These are phyloP conservation scores for Neoseiulus cucumeris DNA, from an alignment of 1,140 invertebrate genomes.

Conservation along the genomic window DNA sequence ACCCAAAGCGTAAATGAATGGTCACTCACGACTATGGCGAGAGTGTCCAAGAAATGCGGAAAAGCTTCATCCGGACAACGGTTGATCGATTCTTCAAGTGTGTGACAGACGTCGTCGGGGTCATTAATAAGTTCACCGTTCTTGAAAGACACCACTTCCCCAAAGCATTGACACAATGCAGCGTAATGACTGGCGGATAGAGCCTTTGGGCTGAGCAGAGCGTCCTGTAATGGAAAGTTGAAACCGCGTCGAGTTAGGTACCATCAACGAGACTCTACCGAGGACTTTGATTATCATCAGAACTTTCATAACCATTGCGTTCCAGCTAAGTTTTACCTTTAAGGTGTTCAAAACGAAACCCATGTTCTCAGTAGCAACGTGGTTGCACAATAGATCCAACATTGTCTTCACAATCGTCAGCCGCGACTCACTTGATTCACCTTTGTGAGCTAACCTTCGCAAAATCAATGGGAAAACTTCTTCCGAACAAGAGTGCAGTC, in stretches of 20 bases:
- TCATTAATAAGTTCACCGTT: background rate
- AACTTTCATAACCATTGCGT: no score
- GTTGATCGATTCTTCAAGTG: background rate
- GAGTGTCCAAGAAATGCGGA: background rate
- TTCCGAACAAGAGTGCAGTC: background rate
- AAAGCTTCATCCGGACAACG: background rate
- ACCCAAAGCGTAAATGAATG: background rate
- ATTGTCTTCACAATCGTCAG: background rate
- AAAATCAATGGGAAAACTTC: background rate
- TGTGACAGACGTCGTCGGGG: background rate
- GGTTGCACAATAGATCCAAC: background rate
- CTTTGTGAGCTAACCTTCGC: background rate
- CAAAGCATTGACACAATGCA: background rate
- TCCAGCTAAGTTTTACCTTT: background rate
- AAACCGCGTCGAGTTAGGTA: no score
- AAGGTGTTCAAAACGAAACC: background rate
- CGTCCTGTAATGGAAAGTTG: background rate
- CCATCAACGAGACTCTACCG: no score
- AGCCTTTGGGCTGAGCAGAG: background rate
- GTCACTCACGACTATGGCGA: background rate
- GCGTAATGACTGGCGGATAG: background rate
- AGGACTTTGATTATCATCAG: no score
- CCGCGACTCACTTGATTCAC: background rate
- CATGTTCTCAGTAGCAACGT: background rate
- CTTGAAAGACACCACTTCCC: background rate